Base-by-base conservation (phyloP, 2,113 vertebrate species). In the Centropristis striata region DNA sequence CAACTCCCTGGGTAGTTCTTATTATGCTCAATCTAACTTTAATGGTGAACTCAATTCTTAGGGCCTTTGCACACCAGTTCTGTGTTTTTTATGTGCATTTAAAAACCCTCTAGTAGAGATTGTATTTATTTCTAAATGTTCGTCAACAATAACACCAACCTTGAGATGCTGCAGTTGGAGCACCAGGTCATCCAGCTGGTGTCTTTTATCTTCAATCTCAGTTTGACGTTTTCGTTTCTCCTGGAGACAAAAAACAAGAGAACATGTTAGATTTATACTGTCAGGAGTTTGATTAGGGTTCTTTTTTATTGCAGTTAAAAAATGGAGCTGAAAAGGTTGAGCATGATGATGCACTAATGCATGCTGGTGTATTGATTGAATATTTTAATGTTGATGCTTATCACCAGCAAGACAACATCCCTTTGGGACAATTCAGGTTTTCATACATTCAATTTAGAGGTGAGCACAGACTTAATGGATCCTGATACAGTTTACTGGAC, bases 181-280 rank as follows among this genome's bases (percentile, higher is more conserved):
- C 86, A 98, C 96, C 92, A 98, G 95, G 72, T 98, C 97, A 73
- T 99, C 98, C 5, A 99, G 96, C 94, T 99, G 96, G 60, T 95
- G 94, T 85, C 97, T 95, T 92, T 98, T 99, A 87, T 96, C 95
- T 93, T 99, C 97, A 90, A 99, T 99, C 93, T 98, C 98, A 41
- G 96, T 95, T 96, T 99, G 98, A 36, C 97, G 93, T 95, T 98
- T 99, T 87, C 97, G 94, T 93, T 99, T 99, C 93, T 99, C 97
- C 98, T 99, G 94, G 88, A 90, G 90, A 95, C 89, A 93, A 79
- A 21, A 61, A 27, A 64, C 41, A 32, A 20, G 2, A 44, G 20
- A 27, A 20, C 2, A 55, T 1, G 2, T 53, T 7, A 18, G 11
- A 53, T 60, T 54, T 25, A 70, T 21, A 32, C 4, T 1, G 16